A percentile compares a stretch with the other conserved stretches of the same genome.
These are phyloP conservation scores for Nephotettix cincticeps DNA, from an alignment of 1,140 invertebrate species.

Conservation along the genomic window DNA sequence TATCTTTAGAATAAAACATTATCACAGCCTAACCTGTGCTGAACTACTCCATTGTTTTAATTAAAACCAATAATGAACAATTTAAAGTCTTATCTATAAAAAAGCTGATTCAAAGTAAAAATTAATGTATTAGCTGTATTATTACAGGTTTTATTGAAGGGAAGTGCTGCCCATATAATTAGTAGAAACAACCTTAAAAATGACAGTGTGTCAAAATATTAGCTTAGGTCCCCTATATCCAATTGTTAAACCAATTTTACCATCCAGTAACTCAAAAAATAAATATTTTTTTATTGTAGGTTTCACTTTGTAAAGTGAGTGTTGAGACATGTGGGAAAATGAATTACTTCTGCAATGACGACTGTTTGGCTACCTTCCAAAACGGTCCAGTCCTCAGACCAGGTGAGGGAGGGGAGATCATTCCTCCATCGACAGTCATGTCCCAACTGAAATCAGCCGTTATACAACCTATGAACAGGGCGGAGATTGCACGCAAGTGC, in stretches of 20 bases:
- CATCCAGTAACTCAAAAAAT: conserved; percentile 9
- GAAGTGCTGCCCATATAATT: conserved; percentile 6
- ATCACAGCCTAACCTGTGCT: too few relatives aligned
- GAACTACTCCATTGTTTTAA: too few relatives aligned
- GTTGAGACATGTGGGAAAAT: conserved; percentile 50
- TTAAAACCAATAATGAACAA: too few relatives aligned
- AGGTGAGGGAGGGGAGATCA: conserved; percentile 9
- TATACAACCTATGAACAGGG: neutral
- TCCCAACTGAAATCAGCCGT: neutral
- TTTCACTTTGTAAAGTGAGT: conserved; percentile 51
- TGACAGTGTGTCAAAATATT: conserved; percentile 11
- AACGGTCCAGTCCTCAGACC: conserved; percentile 33
- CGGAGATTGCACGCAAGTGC: conserved; percentile 49
- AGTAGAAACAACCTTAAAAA: conserved; percentile 24
- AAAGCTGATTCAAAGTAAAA: neutral
- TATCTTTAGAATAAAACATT: too few relatives aligned
- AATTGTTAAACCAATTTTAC: neutral
- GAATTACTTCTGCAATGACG: conserved; percentile 50
- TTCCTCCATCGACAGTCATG: neutral
- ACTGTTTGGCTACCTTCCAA: conserved; percentile 54
- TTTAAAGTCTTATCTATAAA: too few relatives aligned
- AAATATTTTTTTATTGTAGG: conserved; percentile 40
- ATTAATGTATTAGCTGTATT: neutral
- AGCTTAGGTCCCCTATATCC: conserved; percentile 36
- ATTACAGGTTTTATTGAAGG: conserved; percentile 4